phyloP scores from a whole-genome alignment of 2,888 invertebrate genomes.

The Parthenolecanium corni region DNA sequence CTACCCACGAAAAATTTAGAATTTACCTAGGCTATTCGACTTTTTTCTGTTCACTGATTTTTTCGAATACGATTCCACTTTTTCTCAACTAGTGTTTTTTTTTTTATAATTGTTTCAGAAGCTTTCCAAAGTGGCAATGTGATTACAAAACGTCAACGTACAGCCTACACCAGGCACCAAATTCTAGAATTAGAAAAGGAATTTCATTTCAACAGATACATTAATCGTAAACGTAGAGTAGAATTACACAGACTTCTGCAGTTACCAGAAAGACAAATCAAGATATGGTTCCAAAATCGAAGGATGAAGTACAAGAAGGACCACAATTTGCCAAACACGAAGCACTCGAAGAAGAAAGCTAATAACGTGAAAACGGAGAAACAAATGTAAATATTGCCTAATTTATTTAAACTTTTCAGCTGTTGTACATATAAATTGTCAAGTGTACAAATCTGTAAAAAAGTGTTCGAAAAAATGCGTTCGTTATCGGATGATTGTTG shows the following conservation, averaged over 20 bases:
- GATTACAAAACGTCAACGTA: slow-evolving; percentile 68
- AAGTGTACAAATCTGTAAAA: too few relatives aligned
- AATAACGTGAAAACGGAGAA: slow-evolving; percentile 8
- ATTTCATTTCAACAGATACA: slow-evolving; percentile 94
- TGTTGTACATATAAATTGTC: too few relatives aligned
- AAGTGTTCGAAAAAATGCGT: too few relatives aligned
- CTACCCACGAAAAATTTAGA: too few relatives aligned
- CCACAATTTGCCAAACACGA: slow-evolving; percentile 79
- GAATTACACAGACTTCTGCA: slow-evolving; percentile 94
- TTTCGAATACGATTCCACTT: too few relatives aligned
- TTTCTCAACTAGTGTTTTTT: background rate
- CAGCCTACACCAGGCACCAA: slow-evolving; percentile 95
- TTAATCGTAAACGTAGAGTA: slow-evolving; percentile 86
- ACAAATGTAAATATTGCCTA: background rate
- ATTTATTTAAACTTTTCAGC: too few relatives aligned
- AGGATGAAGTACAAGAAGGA: slow-evolving; percentile 80
- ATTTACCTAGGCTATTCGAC: too few relatives aligned
- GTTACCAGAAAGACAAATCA: slow-evolving; percentile 80
- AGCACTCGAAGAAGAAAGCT: slow-evolving; percentile 44
- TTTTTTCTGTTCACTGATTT: too few relatives aligned
- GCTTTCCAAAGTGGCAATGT: background rate
- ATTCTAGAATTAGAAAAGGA: slow-evolving; percentile 94
- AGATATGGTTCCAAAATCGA: slow-evolving; percentile 78
- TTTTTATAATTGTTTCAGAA: background rate
- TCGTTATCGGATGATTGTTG: too few relatives aligned